Conservation (phyloP, 2,888 invertebrate genomes). For the Trichacis sp. region DNA sequence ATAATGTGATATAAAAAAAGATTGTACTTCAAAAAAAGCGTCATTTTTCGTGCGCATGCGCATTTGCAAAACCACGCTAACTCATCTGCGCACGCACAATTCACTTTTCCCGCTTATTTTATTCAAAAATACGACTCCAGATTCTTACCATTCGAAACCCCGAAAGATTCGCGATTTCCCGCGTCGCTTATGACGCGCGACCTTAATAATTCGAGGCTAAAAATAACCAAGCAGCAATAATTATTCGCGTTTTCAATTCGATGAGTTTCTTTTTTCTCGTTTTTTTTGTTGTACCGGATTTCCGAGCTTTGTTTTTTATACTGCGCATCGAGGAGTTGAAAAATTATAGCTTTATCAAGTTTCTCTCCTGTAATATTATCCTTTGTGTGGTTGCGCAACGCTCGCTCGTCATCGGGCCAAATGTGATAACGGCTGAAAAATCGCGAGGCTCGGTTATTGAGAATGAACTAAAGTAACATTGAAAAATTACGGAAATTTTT, state of each 20-base stretch:
- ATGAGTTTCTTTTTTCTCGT: not conserved
- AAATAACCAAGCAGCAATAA: not conserved
- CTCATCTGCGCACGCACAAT: no score
- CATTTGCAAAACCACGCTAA: no score
- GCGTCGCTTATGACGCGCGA: not conserved
- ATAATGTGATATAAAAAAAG: no score
- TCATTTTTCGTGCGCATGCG: no score
- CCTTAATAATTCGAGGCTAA: not conserved
- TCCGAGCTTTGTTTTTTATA: not conserved
- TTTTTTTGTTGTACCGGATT: not conserved
- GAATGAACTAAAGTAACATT: no score
- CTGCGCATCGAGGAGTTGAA: constrained; percentile 7
- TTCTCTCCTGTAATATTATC: constrained; percentile 26
- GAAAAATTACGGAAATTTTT: no score
- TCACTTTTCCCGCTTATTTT: no score
- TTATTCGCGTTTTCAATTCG: not conserved
- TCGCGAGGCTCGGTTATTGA: not conserved
- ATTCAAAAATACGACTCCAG: no score
- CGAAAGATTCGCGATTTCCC: no score
- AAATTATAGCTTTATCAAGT: constrained; percentile 27
- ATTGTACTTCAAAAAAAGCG: no score
- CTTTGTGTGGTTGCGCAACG: constrained; percentile 17
- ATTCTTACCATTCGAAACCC: no score
- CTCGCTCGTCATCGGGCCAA: not conserved
- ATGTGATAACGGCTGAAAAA: not conserved